phyloP scores from a whole-genome alignment of 2,797 vertebrate species.

The Poecile montanus region DNA sequence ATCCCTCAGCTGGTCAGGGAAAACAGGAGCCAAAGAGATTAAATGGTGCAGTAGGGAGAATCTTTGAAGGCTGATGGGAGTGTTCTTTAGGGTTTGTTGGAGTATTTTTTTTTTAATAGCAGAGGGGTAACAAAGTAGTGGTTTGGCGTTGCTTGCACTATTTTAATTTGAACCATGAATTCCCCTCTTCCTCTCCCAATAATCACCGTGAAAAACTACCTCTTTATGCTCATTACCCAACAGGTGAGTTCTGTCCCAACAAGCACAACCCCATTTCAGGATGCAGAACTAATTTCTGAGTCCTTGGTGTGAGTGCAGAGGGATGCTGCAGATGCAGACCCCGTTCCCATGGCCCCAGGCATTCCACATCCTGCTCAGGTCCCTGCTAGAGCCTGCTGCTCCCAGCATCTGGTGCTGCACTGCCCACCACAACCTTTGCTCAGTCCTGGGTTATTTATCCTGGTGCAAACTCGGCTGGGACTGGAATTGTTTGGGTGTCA shows the following conservation, averaged over 20 bases:
- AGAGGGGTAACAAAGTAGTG: not conserved
- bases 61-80: not conserved
- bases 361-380: not conserved
- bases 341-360: accelerated
- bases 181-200: not conserved
- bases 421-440: not conserved
- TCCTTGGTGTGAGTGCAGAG: not conserved
- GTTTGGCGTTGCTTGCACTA: not conserved
- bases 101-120: not conserved
- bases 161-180: not conserved
- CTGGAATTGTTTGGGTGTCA: not conserved
- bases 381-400: not conserved
- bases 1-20: constrained; percentile 45
- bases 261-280: accelerated
- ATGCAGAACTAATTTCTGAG: not conserved
- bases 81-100: not conserved
- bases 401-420: not conserved
- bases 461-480: accelerated
- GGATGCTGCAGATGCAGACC: not conserved
- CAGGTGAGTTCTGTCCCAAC: not conserved
- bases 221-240: not conserved
- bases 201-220: not conserved
- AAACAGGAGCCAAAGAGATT: constrained; percentile 57
- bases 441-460: not conserved
- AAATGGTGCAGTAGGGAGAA: constrained; percentile 5